A percentile compares a stretch with the other conserved stretches of the same genome.
These are phyloP conservation scores for Parnassius mnemosyne DNA, from an alignment of 2,888 invertebrate species.

Conservation along the genomic window DNA sequence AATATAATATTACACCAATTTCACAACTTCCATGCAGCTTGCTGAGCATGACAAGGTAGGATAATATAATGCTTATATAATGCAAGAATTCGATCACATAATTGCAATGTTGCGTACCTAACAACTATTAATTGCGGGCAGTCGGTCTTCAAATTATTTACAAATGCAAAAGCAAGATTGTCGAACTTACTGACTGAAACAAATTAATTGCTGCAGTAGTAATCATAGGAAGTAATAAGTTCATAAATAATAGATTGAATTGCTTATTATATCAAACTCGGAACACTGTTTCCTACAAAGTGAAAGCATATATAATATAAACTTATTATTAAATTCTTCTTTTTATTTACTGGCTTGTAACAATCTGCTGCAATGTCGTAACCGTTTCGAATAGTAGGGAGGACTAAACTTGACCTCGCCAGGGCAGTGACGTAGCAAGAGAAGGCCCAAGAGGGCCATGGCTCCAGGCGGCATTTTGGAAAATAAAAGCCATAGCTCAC, in stretches of 20 bases:
- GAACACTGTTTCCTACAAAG: background rate
- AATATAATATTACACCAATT: no score
- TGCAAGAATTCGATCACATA: slow-evolving; percentile 27
- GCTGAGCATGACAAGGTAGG: slow-evolving; percentile 29
- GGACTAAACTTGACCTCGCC: no score
- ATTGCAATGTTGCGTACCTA: slow-evolving; percentile 21
- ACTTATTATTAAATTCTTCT: no score
- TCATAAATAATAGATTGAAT: slow-evolving; percentile 3
- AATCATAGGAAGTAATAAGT: slow-evolving; percentile 3
- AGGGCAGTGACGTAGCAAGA: no score
- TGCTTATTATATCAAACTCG: background rate
- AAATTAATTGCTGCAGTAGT: slow-evolving; percentile 10
- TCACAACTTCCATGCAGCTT: slow-evolving; percentile 23
- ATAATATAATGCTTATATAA: slow-evolving; percentile 27
- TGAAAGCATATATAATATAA: no score
- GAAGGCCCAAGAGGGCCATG: no score
- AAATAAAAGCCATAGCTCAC: no score
- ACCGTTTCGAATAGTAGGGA: no score
- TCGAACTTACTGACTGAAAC: slow-evolving; percentile 17
- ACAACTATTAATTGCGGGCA: slow-evolving; percentile 23
- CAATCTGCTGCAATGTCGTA: no score
- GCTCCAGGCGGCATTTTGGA: no score
- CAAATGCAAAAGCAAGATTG: slow-evolving; percentile 5
- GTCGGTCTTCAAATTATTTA: slow-evolving; percentile 20
- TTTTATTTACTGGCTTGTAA: no score